A percentile compares a stretch with the other conserved stretches of the same genome.
These are phyloP conservation scores for Scophthalmus maximus DNA, from an alignment of 2,113 vertebrate genomes.

Conservation along the genomic window DNA sequence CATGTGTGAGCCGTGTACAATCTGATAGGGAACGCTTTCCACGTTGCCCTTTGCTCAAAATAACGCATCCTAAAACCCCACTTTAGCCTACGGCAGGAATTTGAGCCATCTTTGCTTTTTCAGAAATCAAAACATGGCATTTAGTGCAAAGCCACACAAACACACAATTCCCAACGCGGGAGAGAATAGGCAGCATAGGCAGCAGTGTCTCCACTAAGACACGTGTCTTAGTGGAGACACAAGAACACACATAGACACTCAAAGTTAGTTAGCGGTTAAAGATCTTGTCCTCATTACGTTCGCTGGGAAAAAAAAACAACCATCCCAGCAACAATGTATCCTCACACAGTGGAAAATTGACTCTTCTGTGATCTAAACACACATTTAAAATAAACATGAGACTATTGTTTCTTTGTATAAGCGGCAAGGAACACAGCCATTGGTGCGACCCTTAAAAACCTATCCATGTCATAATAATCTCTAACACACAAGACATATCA, in stretches of 20 bases:
- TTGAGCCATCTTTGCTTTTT: slow-evolving; percentile 42
- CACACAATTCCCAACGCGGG: slow-evolving; percentile 25
- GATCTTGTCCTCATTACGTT: slow-evolving; percentile 30
- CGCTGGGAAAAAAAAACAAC: slow-evolving; percentile 29
- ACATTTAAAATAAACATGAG: slow-evolving; percentile 64
- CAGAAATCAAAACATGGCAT: slow-evolving; percentile 63
- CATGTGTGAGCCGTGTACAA: slow-evolving; percentile 46
- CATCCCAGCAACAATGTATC: slow-evolving; percentile 41
- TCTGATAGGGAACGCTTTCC: slow-evolving; percentile 49
- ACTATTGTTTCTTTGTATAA: slow-evolving; percentile 60
- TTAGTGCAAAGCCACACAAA: slow-evolving; percentile 52
- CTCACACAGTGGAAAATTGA: slow-evolving; percentile 49
- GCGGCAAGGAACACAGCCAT: slow-evolving; percentile 29
- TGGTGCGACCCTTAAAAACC: slow-evolving; percentile 29
- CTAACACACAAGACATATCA: slow-evolving; percentile 1
- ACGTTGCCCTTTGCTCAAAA: slow-evolving; percentile 65
- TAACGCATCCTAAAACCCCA: slow-evolving; percentile 57
- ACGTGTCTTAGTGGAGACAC: too few relatives aligned
- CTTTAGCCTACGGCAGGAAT: slow-evolving; percentile 60
- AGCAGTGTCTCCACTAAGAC: too few relatives aligned
- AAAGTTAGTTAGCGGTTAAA: slow-evolving; percentile 25
- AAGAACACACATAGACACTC: slow-evolving; percentile 16
- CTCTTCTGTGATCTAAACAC: slow-evolving; percentile 70
- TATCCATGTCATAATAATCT: background rate
- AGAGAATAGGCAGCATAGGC: slow-evolving; percentile 28